phyloP scores from a whole-genome alignment of 2,797 vertebrate genomes.

The Tangara arthus region DNA sequence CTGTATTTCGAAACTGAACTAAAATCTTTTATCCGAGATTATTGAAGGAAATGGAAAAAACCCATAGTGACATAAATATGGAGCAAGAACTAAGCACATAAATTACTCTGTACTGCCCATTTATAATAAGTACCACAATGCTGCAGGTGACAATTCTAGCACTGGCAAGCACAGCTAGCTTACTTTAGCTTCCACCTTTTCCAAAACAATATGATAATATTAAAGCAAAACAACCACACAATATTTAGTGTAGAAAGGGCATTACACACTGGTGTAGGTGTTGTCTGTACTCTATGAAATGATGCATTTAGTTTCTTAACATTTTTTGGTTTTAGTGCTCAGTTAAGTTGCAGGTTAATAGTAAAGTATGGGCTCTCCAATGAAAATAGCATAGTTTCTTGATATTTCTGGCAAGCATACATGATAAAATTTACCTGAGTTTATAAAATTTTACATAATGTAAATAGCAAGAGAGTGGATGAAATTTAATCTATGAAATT shows the following conservation, averaged over 20 bases:
- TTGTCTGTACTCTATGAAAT: neutral
- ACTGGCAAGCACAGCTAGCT: neutral
- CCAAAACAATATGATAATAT: neutral
- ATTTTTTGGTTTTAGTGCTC: neutral
- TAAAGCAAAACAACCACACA: neutral
- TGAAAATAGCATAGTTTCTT: neutral
- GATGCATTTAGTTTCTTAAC: neutral
- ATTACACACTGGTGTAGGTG: neutral
- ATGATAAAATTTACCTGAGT: neutral
- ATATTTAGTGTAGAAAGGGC: neutral
- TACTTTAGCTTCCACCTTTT: neutral
- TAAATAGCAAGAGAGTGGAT: neutral
- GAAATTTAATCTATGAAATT: constrained; percentile 63
- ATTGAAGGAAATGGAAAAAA: neutral
- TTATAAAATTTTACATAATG: neutral
- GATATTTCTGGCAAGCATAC: neutral
- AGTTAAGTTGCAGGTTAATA: neutral
- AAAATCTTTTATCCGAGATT: neutral
- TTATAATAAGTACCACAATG: neutral
- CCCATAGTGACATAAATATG: neutral
- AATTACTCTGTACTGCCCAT: accelerated
- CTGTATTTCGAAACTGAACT: neutral
- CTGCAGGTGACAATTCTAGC: neutral
- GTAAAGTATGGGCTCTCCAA: neutral
- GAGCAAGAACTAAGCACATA: neutral